Base-by-base conservation (phyloP, 2,888 invertebrate species). In the Archips xylosteana region DNA sequence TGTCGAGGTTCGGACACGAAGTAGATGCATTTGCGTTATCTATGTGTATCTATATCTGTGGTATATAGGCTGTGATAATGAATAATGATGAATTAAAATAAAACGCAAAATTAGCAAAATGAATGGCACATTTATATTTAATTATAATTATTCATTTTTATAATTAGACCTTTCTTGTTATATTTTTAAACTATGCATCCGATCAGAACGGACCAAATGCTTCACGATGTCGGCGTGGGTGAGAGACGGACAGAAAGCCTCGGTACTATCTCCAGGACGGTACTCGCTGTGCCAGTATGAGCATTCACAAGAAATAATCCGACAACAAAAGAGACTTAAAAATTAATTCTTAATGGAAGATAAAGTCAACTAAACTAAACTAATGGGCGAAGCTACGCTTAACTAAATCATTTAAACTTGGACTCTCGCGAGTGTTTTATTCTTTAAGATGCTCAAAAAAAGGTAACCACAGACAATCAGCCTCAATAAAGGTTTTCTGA, bases 81-180 rank as follows among this genome's bases (percentile, higher is more conserved):
- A 23, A 23, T 23, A 23, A 23, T 23, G 23, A 23, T 8, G 39
- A 3, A 45, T 10, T 72, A 74, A 92, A 94, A 94, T 92, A 86
- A 94, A 94, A 94, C 92, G 87, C 92, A 86, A 84, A 81, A 85
- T 85, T 94, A 94, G 94, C 94, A 95, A 95, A 95, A 95, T 94
- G 94, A 94, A 95, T 94, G 95, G 94, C 94, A 95, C 94, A 94
- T 94, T 94, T 94, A 94, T 94, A 92, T 93, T 94, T 94, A 94
- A 95, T 94, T 94, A 94, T 91, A 90, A 94, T 94, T 94, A 94
- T 94, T 91, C 92, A 92, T 93, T 94, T 94, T 94, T 92, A 94
- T 94, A 92, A 92, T 94, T 91, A 94, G 90, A 94, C 90, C 91
- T 93, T 93, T 92, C 89, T 91, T 90, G 91, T 93, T 89, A 90